Conservation (phyloP, 2,113 vertebrate genomes). For the Muntiacus reevesi region DNA sequence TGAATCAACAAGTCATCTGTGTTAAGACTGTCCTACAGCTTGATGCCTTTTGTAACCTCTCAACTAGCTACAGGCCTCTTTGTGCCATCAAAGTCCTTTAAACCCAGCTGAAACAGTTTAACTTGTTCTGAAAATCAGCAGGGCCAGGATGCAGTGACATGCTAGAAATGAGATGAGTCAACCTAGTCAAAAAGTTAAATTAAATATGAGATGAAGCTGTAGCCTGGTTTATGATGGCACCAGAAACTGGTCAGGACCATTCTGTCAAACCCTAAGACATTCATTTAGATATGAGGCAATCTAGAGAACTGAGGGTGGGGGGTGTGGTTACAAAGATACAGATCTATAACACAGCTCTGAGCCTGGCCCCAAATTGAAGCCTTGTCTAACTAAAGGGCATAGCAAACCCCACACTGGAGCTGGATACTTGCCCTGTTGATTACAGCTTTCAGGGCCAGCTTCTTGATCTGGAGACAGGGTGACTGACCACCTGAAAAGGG, state of each 20-base stretch:
- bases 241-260: background rate
- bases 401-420: background rate
- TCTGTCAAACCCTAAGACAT: background rate
- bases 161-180: background rate
- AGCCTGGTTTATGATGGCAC: background rate
- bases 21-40: background rate
- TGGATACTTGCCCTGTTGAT: background rate
- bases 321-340: background rate
- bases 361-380: background rate
- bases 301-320: background rate
- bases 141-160: background rate
- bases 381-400: background rate
- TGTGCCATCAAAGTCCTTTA: background rate
- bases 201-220: background rate
- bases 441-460: background rate
- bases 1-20: conserved; percentile 9
- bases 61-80: background rate
- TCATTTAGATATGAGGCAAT: background rate
- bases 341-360: background rate
- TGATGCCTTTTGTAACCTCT: background rate
- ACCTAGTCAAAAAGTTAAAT: background rate
- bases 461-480: background rate
- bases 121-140: background rate
- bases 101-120: background rate
- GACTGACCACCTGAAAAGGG: background rate